Evolutionary conservation across 2,113 vertebrate genomes (phyloP).

Genomic region (Thalassarche chlororhynchos): DNA sequence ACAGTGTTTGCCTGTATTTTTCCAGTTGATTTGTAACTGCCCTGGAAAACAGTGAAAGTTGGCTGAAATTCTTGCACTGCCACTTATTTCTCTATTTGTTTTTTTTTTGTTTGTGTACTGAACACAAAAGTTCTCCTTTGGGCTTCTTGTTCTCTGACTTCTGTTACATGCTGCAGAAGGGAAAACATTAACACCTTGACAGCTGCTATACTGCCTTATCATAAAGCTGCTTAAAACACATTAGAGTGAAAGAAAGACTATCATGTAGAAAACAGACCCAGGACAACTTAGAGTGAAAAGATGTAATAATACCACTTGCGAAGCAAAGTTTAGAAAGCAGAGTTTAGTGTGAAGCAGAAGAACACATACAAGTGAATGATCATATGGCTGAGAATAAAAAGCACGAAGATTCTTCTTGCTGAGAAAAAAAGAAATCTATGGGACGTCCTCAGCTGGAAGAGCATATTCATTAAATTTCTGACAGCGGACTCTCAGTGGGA

Average conservation of each 20-base stretch:
- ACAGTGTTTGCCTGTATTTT: neutral
- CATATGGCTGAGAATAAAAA: neutral
- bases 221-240: neutral
- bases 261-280: neutral
- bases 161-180: neutral
- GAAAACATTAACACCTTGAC: neutral
- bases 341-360: neutral
- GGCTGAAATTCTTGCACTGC: neutral
- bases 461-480: neutral
- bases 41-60: neutral
- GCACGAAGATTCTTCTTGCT: neutral
- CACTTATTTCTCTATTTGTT: neutral
- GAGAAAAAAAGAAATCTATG: neutral
- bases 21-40: neutral
- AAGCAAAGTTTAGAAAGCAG: neutral
- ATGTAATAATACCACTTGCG: neutral
- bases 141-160: neutral
- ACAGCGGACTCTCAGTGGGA: neutral
- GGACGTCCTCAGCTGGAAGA: neutral
- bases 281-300: neutral
- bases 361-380: neutral
- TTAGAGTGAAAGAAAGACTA: neutral
- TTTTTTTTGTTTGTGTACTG: neutral
- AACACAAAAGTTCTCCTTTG: neutral
- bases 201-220: neutral